phyloP scores from a whole-genome alignment of 2,113 vertebrate genomes.

The Diglossa brunneiventris region DNA sequence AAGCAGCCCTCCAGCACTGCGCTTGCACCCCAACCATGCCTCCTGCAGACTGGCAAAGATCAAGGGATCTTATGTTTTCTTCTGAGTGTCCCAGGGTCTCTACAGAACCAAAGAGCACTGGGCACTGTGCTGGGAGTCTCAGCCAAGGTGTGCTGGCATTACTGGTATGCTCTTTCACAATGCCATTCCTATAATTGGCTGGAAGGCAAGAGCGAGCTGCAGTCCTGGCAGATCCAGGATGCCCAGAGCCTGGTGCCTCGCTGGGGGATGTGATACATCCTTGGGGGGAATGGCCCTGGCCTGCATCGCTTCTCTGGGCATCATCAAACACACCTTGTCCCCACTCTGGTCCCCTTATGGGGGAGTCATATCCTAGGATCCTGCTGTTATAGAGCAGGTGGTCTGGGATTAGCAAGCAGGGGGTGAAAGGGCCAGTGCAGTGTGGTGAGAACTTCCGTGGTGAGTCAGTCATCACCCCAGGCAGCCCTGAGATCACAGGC shows the following conservation, averaged over 20 bases:
- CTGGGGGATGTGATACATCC: background rate
- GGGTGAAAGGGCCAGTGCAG: rapidly evolving
- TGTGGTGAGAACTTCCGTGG: rapidly evolving
- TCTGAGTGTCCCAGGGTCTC: background rate
- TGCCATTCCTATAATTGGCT: background rate
- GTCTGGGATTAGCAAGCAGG: background rate
- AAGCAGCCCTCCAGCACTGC: background rate
- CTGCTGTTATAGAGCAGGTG: background rate
- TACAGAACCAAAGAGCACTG: background rate
- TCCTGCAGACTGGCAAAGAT: background rate
- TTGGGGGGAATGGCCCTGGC: rapidly evolving
- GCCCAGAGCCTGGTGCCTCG: background rate
- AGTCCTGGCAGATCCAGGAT: background rate
- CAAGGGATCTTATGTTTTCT: background rate
- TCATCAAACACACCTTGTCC: background rate
- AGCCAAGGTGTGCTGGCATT: background rate
- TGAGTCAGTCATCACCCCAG: background rate
- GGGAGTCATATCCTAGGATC: background rate
- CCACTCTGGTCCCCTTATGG: background rate
- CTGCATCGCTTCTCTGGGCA: background rate
- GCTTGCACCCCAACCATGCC: background rate
- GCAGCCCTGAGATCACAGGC: background rate
- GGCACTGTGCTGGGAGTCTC: background rate
- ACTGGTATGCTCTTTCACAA: background rate
- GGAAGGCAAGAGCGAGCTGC: background rate